A percentile compares a stretch with the other conserved stretches of the same genome.
Evolutionary conservation across 2,888 invertebrate species (phyloP).

Genomic region (Suillia variegata): DNA sequence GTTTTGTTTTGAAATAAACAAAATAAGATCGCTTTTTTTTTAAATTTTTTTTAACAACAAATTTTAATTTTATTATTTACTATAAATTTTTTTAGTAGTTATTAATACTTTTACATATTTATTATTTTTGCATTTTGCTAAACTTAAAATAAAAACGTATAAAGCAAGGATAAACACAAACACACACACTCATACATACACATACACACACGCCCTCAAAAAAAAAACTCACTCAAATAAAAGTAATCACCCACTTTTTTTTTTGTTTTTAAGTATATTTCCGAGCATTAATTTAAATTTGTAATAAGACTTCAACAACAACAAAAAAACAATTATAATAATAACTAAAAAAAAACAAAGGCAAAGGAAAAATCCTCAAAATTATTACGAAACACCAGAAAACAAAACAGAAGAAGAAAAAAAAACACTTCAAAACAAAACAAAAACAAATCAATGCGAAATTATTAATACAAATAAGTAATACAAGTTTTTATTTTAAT

Average conservation of each 20-base stretch:
- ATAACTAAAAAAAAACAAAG: not conserved
- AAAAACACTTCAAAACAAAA: too few relatives aligned
- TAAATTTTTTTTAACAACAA: too few relatives aligned
- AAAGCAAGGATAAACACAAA: too few relatives aligned
- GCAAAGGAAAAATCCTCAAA: not conserved
- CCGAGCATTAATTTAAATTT: not conserved
- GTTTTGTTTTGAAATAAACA: too few relatives aligned
- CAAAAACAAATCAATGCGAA: slow-evolving; percentile 18
- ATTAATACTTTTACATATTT: slow-evolving; percentile 1
- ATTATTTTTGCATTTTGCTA: slow-evolving; percentile 24
- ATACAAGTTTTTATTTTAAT: slow-evolving; percentile 28
- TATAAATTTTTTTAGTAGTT: slow-evolving; percentile 19
- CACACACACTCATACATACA: too few relatives aligned
- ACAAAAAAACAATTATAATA: not conserved
- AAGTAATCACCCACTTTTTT: slow-evolving; percentile 5
- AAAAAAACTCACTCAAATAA: slow-evolving; percentile 16
- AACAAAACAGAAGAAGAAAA: too few relatives aligned
- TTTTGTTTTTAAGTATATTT: not conserved
- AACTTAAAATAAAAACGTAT: too few relatives aligned
- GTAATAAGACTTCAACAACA: not conserved
- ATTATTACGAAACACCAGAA: too few relatives aligned
- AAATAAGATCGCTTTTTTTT: too few relatives aligned
- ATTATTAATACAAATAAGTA: slow-evolving; percentile 21
- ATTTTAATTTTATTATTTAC: slow-evolving; percentile 2
- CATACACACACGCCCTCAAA: slow-evolving; percentile 14